Percentiles rank a stretch among this genome's conserved stretches.
These are phyloP conservation scores for Leucopternis melanops DNA, from an alignment of 2,113 vertebrate genomes.

Conservation along the genomic window DNA sequence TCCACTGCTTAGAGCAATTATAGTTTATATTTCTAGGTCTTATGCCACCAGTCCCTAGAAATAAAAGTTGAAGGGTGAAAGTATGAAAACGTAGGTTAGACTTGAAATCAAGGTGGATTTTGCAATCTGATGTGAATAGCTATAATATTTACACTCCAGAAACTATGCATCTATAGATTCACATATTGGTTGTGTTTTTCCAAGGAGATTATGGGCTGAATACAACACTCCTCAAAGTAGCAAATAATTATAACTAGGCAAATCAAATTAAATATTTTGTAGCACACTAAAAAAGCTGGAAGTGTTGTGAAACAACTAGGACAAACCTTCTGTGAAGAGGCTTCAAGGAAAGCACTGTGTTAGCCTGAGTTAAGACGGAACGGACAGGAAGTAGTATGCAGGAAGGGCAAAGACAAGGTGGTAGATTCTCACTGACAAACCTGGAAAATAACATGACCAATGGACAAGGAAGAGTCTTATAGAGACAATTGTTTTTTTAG, in stretches of 20 bases:
- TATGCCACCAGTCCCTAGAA: background rate
- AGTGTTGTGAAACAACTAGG: background rate
- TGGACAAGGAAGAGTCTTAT: background rate
- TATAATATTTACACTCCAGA: background rate
- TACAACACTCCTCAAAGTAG: background rate
- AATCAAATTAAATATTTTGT: background rate
- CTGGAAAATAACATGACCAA: background rate
- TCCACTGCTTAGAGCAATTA: background rate
- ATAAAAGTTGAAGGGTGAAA: background rate
- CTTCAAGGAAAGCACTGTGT: background rate
- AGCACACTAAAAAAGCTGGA: background rate
- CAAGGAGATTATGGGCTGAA: background rate
- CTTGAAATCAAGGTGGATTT: background rate
- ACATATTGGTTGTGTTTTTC: background rate
- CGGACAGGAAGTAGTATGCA: background rate
- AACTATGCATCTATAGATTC: background rate
- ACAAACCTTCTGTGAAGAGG: background rate
- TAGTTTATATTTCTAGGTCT: background rate
- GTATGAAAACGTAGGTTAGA: background rate
- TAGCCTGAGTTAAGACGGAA: background rate
- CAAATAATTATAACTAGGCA: background rate
- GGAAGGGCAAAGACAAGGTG: background rate
- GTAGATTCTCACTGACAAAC: background rate
- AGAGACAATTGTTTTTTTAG: background rate
- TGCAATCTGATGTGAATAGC: background rate